Conservation (phyloP, 30 jellyfish, hydroid and myxozoan genomes). For the Cassiopea xamachana region DNA sequence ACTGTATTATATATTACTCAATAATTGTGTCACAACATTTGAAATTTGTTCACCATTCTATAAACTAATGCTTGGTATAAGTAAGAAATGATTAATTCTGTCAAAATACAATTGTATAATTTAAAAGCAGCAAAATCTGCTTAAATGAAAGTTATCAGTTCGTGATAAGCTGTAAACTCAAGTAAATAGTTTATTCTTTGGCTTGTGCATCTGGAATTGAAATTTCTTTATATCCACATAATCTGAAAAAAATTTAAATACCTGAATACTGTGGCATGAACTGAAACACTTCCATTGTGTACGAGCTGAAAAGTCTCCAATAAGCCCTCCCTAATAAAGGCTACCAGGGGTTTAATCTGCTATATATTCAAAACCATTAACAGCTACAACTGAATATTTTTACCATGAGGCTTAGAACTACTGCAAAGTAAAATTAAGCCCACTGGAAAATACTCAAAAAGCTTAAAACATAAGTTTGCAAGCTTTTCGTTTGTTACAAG, state of each 20-base stretch:
- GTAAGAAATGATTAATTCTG: too few relatives aligned
- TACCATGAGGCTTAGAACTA: too few relatives aligned
- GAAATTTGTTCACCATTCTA: too few relatives aligned
- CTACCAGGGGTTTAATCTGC: neutral
- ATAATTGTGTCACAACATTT: too few relatives aligned
- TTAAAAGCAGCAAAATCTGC: neutral
- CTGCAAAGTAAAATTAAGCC: neutral
- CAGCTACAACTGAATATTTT: neutral
- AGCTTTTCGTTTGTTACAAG: too few relatives aligned
- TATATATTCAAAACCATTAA: too few relatives aligned
- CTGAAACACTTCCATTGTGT: neutral
- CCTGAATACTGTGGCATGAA: too few relatives aligned
- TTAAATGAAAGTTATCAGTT: neutral
- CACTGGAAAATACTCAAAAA: too few relatives aligned
- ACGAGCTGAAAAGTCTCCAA: neutral
- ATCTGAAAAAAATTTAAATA: neutral
- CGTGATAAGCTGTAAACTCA: neutral
- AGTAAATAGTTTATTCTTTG: neutral
- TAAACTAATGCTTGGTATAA: too few relatives aligned
- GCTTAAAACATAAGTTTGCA: too few relatives aligned
- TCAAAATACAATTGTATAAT: too few relatives aligned
- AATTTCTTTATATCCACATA: slow-evolving; percentile 22
- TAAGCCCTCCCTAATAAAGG: neutral
- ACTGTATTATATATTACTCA: too few relatives aligned
- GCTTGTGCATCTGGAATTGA: neutral